These are phyloP conservation scores for Dioctria linearis DNA, from an alignment of 2,888 invertebrate species.

Conservation along the genomic window DNA sequence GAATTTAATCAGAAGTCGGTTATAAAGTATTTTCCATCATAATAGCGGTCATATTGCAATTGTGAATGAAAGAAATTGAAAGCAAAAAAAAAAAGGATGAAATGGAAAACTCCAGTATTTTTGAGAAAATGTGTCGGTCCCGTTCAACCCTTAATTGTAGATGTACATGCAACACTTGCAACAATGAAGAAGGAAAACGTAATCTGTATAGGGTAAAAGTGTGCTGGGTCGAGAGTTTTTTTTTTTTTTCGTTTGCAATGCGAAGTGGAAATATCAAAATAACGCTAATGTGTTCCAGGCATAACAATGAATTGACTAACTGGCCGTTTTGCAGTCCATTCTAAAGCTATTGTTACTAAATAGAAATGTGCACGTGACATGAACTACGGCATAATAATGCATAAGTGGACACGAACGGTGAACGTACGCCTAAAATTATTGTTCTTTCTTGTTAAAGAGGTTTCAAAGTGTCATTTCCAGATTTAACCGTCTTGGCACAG, in stretches of 20 bases:
- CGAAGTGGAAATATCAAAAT: conserved; percentile 25
- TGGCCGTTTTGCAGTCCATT: conserved; percentile 47
- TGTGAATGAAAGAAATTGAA: background rate
- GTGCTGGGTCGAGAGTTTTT: background rate
- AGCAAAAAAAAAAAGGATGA: background rate
- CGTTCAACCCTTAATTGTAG: conserved; percentile 34
- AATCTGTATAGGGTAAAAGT: background rate
- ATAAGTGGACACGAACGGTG: background rate
- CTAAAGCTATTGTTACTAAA: conserved; percentile 14
- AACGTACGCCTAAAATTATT: background rate
- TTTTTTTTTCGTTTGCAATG: background rate
- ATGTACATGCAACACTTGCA: conserved; percentile 42
- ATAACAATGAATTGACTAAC: conserved; percentile 49
- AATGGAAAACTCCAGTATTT: background rate
- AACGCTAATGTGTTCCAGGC: conserved; percentile 34
- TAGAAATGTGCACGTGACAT: conserved; percentile 43
- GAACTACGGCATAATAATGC: background rate
- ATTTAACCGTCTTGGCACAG: no score
- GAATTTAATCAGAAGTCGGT: conserved; percentile 44
- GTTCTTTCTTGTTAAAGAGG: no score
- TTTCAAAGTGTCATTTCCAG: no score
- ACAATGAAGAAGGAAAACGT: background rate
- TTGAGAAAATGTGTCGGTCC: background rate
- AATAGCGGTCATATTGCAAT: conserved; percentile 42
- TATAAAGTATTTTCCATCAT: conserved; percentile 18